Evolutionary conservation across 2,888 invertebrate genomes (phyloP), one percentile per base, ranked within the genome.

Genomic region (Zaprionus obscuricornis): DNA sequence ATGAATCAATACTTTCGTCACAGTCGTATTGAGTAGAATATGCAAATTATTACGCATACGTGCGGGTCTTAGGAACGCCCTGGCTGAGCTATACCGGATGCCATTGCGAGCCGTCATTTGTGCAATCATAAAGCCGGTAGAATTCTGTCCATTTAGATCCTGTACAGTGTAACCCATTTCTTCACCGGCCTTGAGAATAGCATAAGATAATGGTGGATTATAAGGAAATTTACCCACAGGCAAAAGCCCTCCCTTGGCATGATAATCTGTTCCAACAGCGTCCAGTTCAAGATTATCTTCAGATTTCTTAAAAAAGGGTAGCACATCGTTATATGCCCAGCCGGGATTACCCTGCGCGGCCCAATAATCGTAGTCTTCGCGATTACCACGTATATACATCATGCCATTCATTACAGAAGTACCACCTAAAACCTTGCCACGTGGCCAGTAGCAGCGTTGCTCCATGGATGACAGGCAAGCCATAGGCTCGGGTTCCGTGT

Each of bases 331-430:
- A 90, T 95, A 98, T 18, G 94, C 93, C 98, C 98, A 98, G 42
- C 97, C 97, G 7, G 94, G 92, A 89, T 96, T 96, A 5, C 98
- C 98, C 58, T 94, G 92, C 0, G 92, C 93, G 0, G 95, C 96
- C 98, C 97, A 98, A 60, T 93, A 92, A 87, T 98, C 96, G 90
- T 94, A 98, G 90, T 98, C 98, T 60, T 93, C 93, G 16, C 94
- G 93, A 54, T 96, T 94, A 0, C 98, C 98, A 17, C 98, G 92
- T 70, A 98, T 96, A 90, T 98, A 98, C 93, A 96, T 97, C 98
- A 98, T 98, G 14, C 98, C 98, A 90, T 98, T 98, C 91, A 98
- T 93, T 0, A 96, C 96, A 10, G 97, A 97, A 0, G 97, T 97
- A 0, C 98, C 98, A 3, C 98, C 98, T 6, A 97, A 90, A 0